A percentile compares a stretch with the other conserved stretches of the same genome.
These are phyloP conservation scores for Pterois miles DNA, from an alignment of 2,797 vertebrate species.

Conservation along the genomic window DNA sequence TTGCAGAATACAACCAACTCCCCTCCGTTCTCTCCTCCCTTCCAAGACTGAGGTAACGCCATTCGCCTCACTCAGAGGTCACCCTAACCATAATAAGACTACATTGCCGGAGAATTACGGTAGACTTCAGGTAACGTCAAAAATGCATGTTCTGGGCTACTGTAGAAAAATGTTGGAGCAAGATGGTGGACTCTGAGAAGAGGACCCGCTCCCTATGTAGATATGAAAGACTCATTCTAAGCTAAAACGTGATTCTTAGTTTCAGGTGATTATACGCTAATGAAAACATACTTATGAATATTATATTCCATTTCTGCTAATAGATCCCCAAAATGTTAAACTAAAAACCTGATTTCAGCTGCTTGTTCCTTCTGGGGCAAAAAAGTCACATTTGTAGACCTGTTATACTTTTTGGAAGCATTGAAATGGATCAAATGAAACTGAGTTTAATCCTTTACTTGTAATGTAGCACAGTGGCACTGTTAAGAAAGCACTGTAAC, in stretches of 20 bases:
- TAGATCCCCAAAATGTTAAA: too few species aligned
- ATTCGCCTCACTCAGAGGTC: not conserved
- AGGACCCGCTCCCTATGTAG: too few species aligned
- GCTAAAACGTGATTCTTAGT: too few species aligned
- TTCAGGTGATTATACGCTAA: too few species aligned
- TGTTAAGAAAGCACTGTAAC: constrained; percentile 26
- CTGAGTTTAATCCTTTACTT: not conserved
- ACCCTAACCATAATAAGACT: not conserved
- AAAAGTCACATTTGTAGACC: not conserved
- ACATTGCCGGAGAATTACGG: not conserved
- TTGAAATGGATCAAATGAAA: not conserved
- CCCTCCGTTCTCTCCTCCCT: not conserved
- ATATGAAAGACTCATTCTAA: too few species aligned
- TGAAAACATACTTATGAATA: too few species aligned
- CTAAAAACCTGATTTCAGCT: not conserved
- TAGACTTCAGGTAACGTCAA: not conserved
- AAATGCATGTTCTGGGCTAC: not conserved
- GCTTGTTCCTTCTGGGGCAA: not conserved
- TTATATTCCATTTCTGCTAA: too few species aligned
- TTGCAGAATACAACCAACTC: not conserved
- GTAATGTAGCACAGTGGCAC: not conserved
- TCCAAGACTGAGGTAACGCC: not conserved
- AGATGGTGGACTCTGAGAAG: too few species aligned
- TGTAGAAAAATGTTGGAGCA: too few species aligned
- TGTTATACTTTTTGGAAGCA: not conserved